Evolutionary conservation across 2,888 invertebrate species (phyloP).

Genomic region (Peribatodes rhomboidaria): DNA sequence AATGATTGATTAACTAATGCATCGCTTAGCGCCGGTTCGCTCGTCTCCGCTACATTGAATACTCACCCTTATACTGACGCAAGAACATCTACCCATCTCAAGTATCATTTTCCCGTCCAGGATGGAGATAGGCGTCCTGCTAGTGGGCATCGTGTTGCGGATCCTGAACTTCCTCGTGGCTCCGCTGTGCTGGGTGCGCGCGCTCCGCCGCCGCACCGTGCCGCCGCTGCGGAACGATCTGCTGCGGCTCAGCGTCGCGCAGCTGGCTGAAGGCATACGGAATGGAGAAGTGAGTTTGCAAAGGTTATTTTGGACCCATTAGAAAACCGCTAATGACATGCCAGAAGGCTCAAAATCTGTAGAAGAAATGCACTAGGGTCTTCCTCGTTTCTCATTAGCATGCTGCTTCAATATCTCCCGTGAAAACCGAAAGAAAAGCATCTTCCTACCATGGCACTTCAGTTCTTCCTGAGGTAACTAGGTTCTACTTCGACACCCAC

Average conservation of each 20-base stretch:
- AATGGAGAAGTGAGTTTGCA: constrained; percentile 73
- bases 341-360: not conserved
- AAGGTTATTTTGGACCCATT: not conserved
- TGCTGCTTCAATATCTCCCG: no score
- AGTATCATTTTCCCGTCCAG: constrained; percentile 48
- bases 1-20: no score
- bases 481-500: no score
- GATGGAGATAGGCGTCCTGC: constrained; percentile 79
- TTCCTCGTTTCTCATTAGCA: no score
- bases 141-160: constrained; percentile 74
- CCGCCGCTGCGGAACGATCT: constrained; percentile 78
- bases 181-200: constrained; percentile 73
- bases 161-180: constrained; percentile 68
- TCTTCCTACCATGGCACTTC: no score
- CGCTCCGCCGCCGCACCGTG: constrained; percentile 56
- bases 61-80: no score
- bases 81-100: not conserved
- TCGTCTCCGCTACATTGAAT: no score
- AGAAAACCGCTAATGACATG: not conserved
- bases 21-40: no score
- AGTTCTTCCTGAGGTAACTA: no score
- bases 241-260: constrained; percentile 84
- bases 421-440: no score
- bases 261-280: constrained; percentile 87
- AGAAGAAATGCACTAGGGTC: no score